These are phyloP conservation scores for Rhabditophanes sp. DNA, from an alignment of 2,888 invertebrate genomes.

Conservation along the genomic window DNA sequence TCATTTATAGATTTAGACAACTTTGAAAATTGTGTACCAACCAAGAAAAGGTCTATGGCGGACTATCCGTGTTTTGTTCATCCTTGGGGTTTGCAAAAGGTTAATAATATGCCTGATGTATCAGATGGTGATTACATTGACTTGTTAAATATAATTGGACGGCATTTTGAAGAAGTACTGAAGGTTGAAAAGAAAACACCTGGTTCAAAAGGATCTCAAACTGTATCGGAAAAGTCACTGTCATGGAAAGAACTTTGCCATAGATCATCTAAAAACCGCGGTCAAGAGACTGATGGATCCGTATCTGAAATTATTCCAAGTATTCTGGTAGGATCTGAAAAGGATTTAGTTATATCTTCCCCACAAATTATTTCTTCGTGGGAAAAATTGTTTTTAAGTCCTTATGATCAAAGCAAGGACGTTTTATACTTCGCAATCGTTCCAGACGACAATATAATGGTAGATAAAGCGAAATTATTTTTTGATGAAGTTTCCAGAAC, in stretches of 20 bases:
- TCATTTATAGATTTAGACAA: too few species aligned
- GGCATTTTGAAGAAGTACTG: too few species aligned
- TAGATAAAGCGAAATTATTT: constrained; percentile 61
- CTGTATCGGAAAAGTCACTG: background rate
- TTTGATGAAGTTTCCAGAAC: too few species aligned
- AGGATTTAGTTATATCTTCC: constrained; percentile 11
- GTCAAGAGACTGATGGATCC: too few species aligned
- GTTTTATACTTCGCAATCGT: constrained; percentile 83
- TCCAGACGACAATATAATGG: constrained; percentile 71
- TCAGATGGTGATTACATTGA: too few species aligned
- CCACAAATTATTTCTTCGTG: constrained; percentile 28
- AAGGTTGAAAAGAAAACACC: too few species aligned
- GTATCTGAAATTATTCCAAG: constrained; percentile 49
- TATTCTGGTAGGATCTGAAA: constrained; percentile 28
- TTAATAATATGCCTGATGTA: constrained; percentile 1
- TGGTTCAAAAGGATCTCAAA: background rate
- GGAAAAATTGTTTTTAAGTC: constrained; percentile 86
- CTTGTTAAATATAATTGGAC: too few species aligned
- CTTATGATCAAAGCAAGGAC: constrained; percentile 82
- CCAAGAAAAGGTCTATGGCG: too few species aligned
- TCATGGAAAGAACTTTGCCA: too few species aligned
- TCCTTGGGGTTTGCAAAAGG: constrained; percentile 5
- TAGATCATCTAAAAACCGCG: too few species aligned
- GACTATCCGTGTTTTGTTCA: background rate
- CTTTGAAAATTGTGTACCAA: too few species aligned